Percentiles rank a stretch among this genome's conserved stretches.
phyloP scores from a whole-genome alignment of 2,797 vertebrate species.

The Anguilla pacifica region DNA sequence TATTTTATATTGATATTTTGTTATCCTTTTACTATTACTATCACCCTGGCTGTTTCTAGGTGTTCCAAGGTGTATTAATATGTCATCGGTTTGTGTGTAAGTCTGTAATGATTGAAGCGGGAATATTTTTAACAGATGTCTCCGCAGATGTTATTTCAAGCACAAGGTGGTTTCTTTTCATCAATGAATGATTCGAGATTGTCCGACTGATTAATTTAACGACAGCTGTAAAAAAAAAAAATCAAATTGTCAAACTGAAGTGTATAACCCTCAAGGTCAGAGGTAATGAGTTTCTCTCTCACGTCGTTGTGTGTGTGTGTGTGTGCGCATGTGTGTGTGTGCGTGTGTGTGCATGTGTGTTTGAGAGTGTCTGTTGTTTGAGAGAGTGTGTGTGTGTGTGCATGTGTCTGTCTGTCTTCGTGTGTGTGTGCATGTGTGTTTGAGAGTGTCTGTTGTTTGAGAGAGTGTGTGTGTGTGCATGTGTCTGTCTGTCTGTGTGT shows the following conservation, averaged over 20 bases:
- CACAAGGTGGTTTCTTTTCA: not conserved
- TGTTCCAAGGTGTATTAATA: not conserved
- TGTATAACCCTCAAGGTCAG: not conserved
- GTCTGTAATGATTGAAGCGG: not conserved
- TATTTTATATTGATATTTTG: no score
- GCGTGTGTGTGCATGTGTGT: not conserved
- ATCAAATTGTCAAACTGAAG: not conserved
- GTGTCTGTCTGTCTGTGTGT: not conserved
- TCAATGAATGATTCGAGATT: not conserved
- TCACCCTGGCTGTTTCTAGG: no score
- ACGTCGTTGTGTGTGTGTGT: not conserved
- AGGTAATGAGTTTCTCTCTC: not conserved
- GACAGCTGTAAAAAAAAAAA: not conserved
- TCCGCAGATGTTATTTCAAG: conserved; percentile 2
- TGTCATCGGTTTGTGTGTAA: not conserved
- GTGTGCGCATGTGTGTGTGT: not conserved
- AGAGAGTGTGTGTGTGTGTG: not conserved
- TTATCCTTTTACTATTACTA: no score
- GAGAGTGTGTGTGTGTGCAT: no score
- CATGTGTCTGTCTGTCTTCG: not conserved
- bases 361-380: no score
- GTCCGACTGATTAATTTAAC: not conserved
- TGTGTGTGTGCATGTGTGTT: not conserved
- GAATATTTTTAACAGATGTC: not conserved
- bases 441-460: not conserved